Evolutionary conservation across 2,113 vertebrate species (phyloP).

Genomic region (Colinus virginianus): DNA sequence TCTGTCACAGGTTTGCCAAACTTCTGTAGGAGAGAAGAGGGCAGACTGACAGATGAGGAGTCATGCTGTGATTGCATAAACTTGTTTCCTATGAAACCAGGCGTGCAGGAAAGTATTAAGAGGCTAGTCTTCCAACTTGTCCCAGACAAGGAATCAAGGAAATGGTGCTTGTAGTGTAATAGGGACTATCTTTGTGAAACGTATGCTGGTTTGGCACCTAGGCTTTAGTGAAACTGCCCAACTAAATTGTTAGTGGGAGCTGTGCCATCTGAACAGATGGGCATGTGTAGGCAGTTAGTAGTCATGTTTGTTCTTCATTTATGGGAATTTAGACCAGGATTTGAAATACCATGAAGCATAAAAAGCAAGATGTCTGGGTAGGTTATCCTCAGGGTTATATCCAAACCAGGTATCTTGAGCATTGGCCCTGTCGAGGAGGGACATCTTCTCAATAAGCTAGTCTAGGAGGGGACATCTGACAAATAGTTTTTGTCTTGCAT

Average conservation of each 20-base stretch:
- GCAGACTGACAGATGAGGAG: neutral
- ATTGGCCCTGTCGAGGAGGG: neutral
- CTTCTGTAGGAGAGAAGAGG: slow-evolving; percentile 2
- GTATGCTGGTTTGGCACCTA: slow-evolving; percentile 69
- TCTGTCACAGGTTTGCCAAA: slow-evolving; percentile 20
- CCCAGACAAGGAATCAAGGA: slow-evolving; percentile 20
- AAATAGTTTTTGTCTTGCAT: neutral
- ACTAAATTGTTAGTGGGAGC: slow-evolving; percentile 64
- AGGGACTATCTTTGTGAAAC: slow-evolving; percentile 57
- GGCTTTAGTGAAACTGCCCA: slow-evolving; percentile 59
- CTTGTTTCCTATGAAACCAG: neutral
- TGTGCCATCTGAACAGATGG: slow-evolving; percentile 74
- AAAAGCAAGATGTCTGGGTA: neutral
- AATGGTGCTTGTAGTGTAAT: slow-evolving; percentile 11
- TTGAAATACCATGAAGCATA: slow-evolving; percentile 47
- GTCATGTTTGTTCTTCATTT: slow-evolving; percentile 69
- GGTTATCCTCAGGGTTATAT: slow-evolving; percentile 2
- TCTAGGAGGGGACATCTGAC: neutral
- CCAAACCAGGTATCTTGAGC: neutral
- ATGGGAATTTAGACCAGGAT: slow-evolving; percentile 65
- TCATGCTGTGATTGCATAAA: neutral
- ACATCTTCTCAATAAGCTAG: neutral
- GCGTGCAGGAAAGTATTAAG: neutral
- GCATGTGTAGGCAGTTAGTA: slow-evolving; percentile 65
- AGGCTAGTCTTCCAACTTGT: slow-evolving; percentile 24